Percentiles rank a stretch among this genome's conserved stretches.
Evolutionary conservation across 35 echinoderm and acorn worm species (phyloP).

Genomic region (Ophioderma brevispina): DNA sequence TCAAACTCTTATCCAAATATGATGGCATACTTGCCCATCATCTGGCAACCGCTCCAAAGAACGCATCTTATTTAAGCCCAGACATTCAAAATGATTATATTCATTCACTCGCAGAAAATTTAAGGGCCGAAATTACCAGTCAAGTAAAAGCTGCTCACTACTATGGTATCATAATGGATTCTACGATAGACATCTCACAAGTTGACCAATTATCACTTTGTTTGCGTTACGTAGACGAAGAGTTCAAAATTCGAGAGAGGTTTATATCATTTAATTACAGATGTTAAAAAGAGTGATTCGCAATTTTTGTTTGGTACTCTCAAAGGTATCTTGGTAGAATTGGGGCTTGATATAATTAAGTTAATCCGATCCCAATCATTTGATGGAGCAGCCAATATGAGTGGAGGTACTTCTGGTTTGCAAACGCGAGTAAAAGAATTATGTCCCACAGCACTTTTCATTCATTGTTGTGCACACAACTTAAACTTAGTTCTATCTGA

Average conservation of each 20-base stretch:
- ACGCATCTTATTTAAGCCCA: slow-evolving; percentile 8
- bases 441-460: background rate
- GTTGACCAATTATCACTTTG: slow-evolving; percentile 34
- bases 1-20: background rate
- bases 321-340: background rate
- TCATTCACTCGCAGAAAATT: background rate
- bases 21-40: background rate
- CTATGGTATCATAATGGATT: slow-evolving; percentile 24
- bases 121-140: background rate
- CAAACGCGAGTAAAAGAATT: slow-evolving; percentile 6
- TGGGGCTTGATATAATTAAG: slow-evolving; percentile 6
- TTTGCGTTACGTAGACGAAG: slow-evolving; percentile 7
- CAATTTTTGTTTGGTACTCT: background rate
- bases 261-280: slow-evolving; percentile 2
- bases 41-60: too few relatives aligned
- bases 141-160: slow-evolving; percentile 5
- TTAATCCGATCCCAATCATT: slow-evolving; percentile 14
- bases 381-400: slow-evolving; percentile 22
- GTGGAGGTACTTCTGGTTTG: background rate
- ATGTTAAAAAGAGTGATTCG: background rate
- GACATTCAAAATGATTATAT: slow-evolving; percentile 35
- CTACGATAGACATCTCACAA: slow-evolving; percentile 33
- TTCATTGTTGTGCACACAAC: slow-evolving; percentile 33
- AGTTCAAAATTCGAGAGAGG: slow-evolving; percentile 3
- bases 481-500: slow-evolving; percentile 33